Evolutionary conservation across 2,113 vertebrate genomes (phyloP), one percentile per base, ranked within the genome.

Genomic region (Eulemur macaco): DNA sequence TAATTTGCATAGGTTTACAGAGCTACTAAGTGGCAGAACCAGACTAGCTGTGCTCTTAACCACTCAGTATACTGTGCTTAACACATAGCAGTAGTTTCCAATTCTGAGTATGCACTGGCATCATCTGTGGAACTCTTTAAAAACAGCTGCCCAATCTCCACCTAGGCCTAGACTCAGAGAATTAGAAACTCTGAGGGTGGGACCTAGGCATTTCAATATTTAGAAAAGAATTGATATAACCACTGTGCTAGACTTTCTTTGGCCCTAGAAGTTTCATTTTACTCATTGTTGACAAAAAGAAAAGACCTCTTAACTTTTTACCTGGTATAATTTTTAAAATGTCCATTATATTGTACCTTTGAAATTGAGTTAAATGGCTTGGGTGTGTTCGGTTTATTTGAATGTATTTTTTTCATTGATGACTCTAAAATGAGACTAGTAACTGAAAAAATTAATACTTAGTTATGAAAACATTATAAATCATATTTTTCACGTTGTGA

Each of bases 341-440:
- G 3, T 60, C n/a, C 25, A 39, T 82, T 76, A 42, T 66, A 9
- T 78, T 80, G 2, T 89, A 50, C 21, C n/a, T 86, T 97, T 77
- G 60, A 92, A 94, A 82, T 50, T 74, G 52, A 89, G 29, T 68
- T 83, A 73, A 11, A 56, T 85, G 42, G 21, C 80, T 94, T 91
- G 7, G 9, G 39, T 78, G 21, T 80, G 5, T 92, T 89, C 14
- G 25, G 2, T 60, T 95, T 86, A 77, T 83, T 88, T 45, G 8
- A 77, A 50, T 84, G 52, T 50, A 47, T 68, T 64, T 95, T 56
- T 92, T 90, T 77, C 13, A 66, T 68, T 91, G 42, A 50, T 96
- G 39, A 71, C 17, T 54, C n/a, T 73, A 68, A 94, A 94, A 42
- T 96, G 25, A 81, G 21, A 86, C 60, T 92, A 81, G 34, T 25